Conservation (phyloP, 2,113 vertebrate species). For the Crotalus tigris region DNA sequence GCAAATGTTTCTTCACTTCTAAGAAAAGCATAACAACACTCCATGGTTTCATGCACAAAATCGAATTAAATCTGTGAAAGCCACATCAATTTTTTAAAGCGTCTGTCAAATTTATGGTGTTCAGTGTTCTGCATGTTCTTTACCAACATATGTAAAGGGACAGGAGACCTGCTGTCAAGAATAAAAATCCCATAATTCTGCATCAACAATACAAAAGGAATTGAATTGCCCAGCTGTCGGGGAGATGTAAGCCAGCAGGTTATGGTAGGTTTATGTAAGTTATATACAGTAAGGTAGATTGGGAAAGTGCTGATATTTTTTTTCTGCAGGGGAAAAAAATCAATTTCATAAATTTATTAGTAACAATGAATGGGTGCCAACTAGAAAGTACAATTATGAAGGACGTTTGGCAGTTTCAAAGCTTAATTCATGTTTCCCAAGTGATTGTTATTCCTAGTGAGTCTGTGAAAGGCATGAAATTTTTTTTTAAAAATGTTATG, state of each 20-base stretch:
- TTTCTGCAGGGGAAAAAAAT: neutral
- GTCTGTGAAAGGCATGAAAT: neutral
- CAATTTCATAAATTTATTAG: neutral
- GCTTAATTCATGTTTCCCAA: neutral
- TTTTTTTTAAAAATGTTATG: neutral
- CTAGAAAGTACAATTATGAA: neutral
- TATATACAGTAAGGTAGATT: neutral
- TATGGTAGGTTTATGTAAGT: neutral
- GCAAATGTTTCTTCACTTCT: neutral
- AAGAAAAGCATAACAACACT: neutral
- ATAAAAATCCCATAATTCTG: neutral
- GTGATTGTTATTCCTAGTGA: neutral
- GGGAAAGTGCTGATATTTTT: neutral
- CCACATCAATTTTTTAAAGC: neutral
- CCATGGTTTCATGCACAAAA: neutral
- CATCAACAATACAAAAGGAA: neutral
- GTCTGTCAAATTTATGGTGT: neutral
- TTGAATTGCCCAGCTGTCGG: neutral
- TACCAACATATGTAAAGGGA: neutral
- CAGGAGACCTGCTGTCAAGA: neutral
- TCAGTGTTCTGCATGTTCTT: slow-evolving; percentile 4
- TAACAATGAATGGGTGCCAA: neutral
- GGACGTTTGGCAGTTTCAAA: neutral
- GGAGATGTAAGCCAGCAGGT: neutral
- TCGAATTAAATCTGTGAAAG: neutral